Percentiles rank a stretch among this genome's conserved stretches.
phyloP scores from a whole-genome alignment of 2,797 vertebrate genomes.

The Hozukius guyotensis region DNA sequence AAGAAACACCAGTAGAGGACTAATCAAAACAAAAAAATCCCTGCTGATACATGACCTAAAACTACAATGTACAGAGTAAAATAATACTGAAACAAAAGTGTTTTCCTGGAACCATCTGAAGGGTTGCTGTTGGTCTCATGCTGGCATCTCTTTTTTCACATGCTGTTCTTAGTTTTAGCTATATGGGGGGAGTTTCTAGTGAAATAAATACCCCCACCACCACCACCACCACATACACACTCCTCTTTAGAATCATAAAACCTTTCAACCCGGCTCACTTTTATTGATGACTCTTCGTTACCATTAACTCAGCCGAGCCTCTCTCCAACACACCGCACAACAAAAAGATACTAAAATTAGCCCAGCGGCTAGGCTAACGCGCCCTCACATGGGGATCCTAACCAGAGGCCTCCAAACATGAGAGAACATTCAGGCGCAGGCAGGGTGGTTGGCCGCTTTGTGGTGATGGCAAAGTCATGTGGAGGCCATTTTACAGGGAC shows the following conservation, averaged over 20 bases:
- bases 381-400: conserved; percentile 63
- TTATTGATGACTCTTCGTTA: conserved; percentile 79
- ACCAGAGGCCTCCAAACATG: conserved; percentile 69
- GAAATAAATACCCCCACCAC: conserved; percentile 56
- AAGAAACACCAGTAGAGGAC: not conserved
- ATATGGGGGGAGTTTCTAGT: conserved; percentile 47
- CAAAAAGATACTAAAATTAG: conserved; percentile 80
- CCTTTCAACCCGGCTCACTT: conserved; percentile 65
- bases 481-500: conserved; percentile 72
- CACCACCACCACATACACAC: conserved; percentile 4
- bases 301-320: conserved; percentile 66
- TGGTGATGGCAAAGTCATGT: conserved; percentile 69
- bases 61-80: conserved; percentile 26
- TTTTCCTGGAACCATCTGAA: conserved; percentile 24
- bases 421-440: conserved; percentile 48
- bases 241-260: conserved; percentile 67
- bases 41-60: conserved; percentile 25
- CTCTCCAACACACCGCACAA: conserved; percentile 70
- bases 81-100: conserved; percentile 30
- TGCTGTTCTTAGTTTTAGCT: conserved; percentile 52
- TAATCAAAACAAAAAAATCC: conserved; percentile 14
- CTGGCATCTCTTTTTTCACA: conserved; percentile 20
- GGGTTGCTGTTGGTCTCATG: not conserved
- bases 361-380: conserved; percentile 53
- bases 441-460: conserved; percentile 65